These are phyloP conservation scores for Ceyx melanurus DNA, from an alignment of 2,113 vertebrate genomes.

Conservation along the genomic window DNA sequence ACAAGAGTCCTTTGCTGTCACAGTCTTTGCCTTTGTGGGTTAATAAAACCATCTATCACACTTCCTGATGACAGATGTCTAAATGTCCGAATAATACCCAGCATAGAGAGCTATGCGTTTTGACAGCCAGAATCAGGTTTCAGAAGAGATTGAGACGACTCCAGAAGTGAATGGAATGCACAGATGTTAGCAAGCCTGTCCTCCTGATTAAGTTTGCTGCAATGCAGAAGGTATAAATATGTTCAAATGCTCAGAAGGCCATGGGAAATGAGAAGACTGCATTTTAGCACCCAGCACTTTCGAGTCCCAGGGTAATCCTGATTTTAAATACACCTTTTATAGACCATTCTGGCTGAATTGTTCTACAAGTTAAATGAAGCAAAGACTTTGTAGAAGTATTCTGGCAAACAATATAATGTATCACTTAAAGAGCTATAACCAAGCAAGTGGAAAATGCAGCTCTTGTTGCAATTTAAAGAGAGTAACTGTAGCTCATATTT, in stretches of 20 bases:
- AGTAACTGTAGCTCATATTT: not conserved
- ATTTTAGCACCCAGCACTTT: slow-evolving; percentile 44
- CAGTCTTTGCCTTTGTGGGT: slow-evolving; percentile 59
- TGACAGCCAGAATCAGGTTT: slow-evolving; percentile 71
- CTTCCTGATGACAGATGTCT: slow-evolving; percentile 73
- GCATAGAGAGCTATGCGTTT: slow-evolving; percentile 31
- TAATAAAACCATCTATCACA: slow-evolving; percentile 80
- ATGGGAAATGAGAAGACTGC: slow-evolving; percentile 39
- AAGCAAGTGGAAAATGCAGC: slow-evolving; percentile 69
- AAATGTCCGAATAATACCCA: slow-evolving; percentile 71
- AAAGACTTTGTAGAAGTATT: slow-evolving; percentile 54
- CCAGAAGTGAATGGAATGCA: slow-evolving; percentile 72
- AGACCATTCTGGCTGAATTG: slow-evolving; percentile 61
- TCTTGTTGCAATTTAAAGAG: slow-evolving; percentile 26
- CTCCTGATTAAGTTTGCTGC: slow-evolving; percentile 72
- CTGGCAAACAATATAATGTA: slow-evolving; percentile 70
- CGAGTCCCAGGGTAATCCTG: slow-evolving; percentile 64
- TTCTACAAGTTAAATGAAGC: slow-evolving; percentile 56
- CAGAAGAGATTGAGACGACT: slow-evolving; percentile 57
- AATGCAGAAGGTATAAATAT: slow-evolving; percentile 74
- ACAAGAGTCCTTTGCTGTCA: slow-evolving; percentile 61
- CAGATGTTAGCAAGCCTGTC: slow-evolving; percentile 69
- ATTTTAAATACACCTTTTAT: slow-evolving; percentile 77
- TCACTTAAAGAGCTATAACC: slow-evolving; percentile 71
- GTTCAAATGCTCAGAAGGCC: slow-evolving; percentile 45